Conservation (phyloP, 1,140 invertebrate genomes). For the Drosophila littoralis region DNA sequence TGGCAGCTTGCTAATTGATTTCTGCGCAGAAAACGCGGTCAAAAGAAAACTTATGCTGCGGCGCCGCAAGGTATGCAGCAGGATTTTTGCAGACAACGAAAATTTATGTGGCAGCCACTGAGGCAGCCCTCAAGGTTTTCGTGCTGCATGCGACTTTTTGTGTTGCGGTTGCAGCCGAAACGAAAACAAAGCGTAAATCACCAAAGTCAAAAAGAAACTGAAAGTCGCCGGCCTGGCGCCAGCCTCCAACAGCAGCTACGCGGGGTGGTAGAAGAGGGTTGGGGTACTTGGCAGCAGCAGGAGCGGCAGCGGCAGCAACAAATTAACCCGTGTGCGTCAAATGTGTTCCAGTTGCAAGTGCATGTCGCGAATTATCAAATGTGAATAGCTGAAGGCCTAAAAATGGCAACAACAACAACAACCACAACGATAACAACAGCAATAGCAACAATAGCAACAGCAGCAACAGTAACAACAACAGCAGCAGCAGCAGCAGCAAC, state of each 20-base stretch:
- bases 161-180: slow-evolving; percentile 20
- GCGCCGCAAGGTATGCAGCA: slow-evolving; percentile 44
- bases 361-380: slow-evolving; percentile 9
- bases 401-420: slow-evolving; percentile 41
- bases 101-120: slow-evolving; percentile 26
- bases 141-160: slow-evolving; percentile 20
- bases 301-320: background rate
- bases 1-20: slow-evolving; percentile 41
- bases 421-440: slow-evolving; percentile 9
- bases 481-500: background rate
- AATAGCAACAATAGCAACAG: slow-evolving; percentile 8
- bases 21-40: slow-evolving; percentile 25
- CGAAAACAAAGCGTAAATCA: slow-evolving; percentile 44
- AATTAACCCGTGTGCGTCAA: background rate
- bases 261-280: too few relatives aligned
- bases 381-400: slow-evolving; percentile 20
- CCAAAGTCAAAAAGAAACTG: slow-evolving; percentile 19
- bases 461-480: background rate
- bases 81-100: slow-evolving; percentile 23
- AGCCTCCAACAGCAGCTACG: background rate
- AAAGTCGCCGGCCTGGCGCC: slow-evolving; percentile 33
- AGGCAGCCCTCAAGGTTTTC: background rate
- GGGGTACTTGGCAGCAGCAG: background rate
- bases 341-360: slow-evolving; percentile 39
- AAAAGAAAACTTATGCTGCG: slow-evolving; percentile 33